Evolutionary conservation across 92 coral and sea anemone species (phyloP).

Genomic region (Diadumene lineata): DNA sequence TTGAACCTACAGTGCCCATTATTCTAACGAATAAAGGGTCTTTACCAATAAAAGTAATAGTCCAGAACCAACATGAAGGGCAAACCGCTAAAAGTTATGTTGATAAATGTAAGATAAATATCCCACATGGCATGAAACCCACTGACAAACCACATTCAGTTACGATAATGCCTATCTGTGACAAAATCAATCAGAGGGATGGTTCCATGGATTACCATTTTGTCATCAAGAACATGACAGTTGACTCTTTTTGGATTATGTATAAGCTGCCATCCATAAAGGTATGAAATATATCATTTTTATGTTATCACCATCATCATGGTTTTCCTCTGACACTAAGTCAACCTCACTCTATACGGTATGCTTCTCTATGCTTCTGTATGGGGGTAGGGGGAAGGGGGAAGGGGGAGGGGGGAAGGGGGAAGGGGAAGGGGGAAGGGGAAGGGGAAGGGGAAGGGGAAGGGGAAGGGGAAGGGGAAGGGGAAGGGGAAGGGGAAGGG

Average conservation of each 20-base stretch:
- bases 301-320: no score
- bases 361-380: no score
- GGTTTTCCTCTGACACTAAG: no score
- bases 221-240: not conserved
- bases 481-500: no score
- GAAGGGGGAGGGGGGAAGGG: no score
- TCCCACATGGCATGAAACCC: conserved; percentile 2
- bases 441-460: no score
- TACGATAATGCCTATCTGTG: conserved; percentile 18
- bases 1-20: conserved; percentile 31
- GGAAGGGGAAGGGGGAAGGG: no score
- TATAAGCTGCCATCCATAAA: conserved; percentile 9
- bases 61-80: conserved; percentile 1
- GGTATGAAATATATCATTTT: conserved; percentile 6
- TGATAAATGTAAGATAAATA: conserved; percentile 7
- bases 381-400: no score
- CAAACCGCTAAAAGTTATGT: not conserved
- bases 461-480: no score
- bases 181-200: conserved; percentile 4
- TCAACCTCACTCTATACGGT: no score
- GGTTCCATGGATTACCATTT: conserved; percentile 5
- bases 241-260: conserved; percentile 2
- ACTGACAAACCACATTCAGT: conserved; percentile 3
- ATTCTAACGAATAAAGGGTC: not conserved
- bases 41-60: conserved; percentile 2